Evolutionary conservation across 2,888 invertebrate genomes (phyloP), one percentile per base, ranked within the genome.

Genomic region (Opisthograptis luteolata): DNA sequence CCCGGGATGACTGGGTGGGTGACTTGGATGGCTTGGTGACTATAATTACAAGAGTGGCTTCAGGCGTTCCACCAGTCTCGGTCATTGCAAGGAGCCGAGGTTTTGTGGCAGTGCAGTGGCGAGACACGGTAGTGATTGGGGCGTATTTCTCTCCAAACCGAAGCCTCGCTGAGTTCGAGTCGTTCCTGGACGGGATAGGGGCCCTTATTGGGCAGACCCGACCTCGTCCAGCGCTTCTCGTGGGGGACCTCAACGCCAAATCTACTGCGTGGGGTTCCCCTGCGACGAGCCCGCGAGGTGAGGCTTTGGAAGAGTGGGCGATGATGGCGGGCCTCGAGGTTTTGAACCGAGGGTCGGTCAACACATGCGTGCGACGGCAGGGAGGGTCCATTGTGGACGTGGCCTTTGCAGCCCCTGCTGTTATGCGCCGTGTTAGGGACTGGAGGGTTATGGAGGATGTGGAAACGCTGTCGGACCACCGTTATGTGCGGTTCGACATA

Each of bases 351-450:
- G 64, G 62, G 0, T 42, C 50, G 1, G 40, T 41, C 0, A 15
- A 42, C 30, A 64, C 64, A 0, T 66, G 59, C n/a, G 59, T 65
- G 12, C 55, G 61, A 3, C 43, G 28, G 5, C 31, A 50, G 10
- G 63, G 67, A 0, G 58, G 50, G 1, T 65, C 64, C 0, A 32
- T 56, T 1, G 42, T 60, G 0, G 51, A 51, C 13, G 7, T 52
- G 0, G 17, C 51, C 0, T 50, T 59, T 17, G 53, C 50, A 8
- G 27, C 41, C 13, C 42, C 50, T 7, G 25, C 30, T n/a, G 6
- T 50, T 0, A 43, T 44, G 4, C 8, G 17, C 7, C 45, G 24
- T 8, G 31, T 50, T 1, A 3, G 9, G 0, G 28, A 13, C 10
- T 51, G 51, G 45, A 24, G 15, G 5, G 51, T 51, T 3, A 1